Evolutionary conservation across 2,888 invertebrate species (phyloP), one percentile per base, ranked within the genome.

Genomic region (Epistrophella euchroma): DNA sequence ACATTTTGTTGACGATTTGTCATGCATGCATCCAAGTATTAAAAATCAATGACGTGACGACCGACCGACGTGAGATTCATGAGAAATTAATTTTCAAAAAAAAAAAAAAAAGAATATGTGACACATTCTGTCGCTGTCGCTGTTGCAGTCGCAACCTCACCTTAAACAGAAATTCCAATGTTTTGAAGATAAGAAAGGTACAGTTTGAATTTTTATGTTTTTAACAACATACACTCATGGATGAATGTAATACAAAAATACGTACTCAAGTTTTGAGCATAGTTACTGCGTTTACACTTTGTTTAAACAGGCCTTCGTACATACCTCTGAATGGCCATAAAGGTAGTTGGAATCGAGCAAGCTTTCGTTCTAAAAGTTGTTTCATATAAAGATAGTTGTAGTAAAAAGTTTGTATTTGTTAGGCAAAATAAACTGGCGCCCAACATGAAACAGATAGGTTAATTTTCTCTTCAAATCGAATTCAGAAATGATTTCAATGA

Each of bases 21-120:
- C 28, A 40, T 43, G 9, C 25, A 40, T 43, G 43, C 62, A 62
- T n/a, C n/a, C n/a, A 45, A 28, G 64, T 45, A 64, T 64, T 47
- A 11, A 35, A 17, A 19, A 17, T 13, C 15, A 35, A 66, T 66
- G 66, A 47, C 66, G 45, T 32, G 28, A 28, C 28, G 25, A 3
- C 4, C 25, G 25, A 25, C 25, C 10, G 40, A 45, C 45, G 47
- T 47, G 66, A 66, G 47, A 15, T 19, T 47, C 66, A 35, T 47
- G 13, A 47, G 19, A 47, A 66, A 47, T 35, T 19, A 66, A 64
- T 64, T 43, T 32, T 32, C 0, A 9, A 7, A 43, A 62, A 37
- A 43, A 64, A 45, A 45, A 47, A 32, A 32, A 32, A 28, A 64
- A 10, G 4, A 5, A 5, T 5, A 32, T 66, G 32, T 47, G 66